These are phyloP conservation scores for Falco columbarius DNA, from an alignment of 2,797 vertebrate species.

Conservation along the genomic window DNA sequence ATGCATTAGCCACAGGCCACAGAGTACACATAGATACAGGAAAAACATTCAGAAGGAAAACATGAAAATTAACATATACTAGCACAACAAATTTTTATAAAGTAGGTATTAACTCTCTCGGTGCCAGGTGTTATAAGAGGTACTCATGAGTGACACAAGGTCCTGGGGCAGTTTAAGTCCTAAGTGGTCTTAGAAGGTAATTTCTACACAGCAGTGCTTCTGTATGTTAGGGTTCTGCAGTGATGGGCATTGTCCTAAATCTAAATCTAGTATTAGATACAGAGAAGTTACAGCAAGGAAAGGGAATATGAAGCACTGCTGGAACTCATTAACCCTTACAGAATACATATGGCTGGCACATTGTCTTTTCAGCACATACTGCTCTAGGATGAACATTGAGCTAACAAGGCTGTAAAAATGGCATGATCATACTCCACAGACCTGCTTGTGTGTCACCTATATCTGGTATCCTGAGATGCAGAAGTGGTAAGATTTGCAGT, in stretches of 20 bases:
- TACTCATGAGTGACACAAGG: background rate
- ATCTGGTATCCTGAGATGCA: background rate
- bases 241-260: background rate
- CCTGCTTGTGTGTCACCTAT: background rate
- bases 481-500: background rate
- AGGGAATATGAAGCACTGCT: background rate
- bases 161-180: background rate
- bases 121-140: background rate
- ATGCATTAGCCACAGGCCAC: slow-evolving; percentile 52
- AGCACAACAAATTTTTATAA: background rate
- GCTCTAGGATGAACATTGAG: background rate
- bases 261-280: background rate
- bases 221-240: background rate
- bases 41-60: slow-evolving; percentile 27
- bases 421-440: background rate
- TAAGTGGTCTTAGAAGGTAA: background rate
- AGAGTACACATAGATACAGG: slow-evolving; percentile 24
- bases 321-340: background rate
- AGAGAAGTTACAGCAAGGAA: background rate
- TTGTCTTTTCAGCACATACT: background rate
- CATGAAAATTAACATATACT: slow-evolving; percentile 17
- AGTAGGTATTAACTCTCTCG: background rate
- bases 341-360: background rate
- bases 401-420: background rate
- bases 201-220: background rate